Percentiles rank a stretch among this genome's conserved stretches.
phyloP scores from a whole-genome alignment of 2,888 invertebrate genomes.

The Amorpha juglandis region DNA sequence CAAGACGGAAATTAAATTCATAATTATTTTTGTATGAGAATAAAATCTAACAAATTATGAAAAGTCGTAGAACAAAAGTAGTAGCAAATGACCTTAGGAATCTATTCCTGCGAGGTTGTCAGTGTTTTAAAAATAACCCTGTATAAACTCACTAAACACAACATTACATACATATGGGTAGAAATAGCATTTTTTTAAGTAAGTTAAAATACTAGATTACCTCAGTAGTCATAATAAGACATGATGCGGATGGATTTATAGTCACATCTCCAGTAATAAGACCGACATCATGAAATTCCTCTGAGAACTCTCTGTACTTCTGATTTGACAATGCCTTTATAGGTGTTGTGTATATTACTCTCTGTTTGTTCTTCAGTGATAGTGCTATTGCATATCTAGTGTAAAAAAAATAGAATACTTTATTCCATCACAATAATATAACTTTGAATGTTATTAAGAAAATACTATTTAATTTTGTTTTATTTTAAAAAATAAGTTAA shows the following conservation, averaged over 20 bases:
- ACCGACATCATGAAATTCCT: conserved; percentile 99
- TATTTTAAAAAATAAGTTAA: neutral
- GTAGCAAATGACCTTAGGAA: too few relatives aligned
- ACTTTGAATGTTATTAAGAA: too few relatives aligned
- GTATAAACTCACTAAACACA: too few relatives aligned
- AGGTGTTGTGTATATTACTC: conserved; percentile 99
- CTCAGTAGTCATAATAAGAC: conserved; percentile 99
- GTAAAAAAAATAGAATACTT: conserved; percentile 20
- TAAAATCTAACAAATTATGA: too few relatives aligned
- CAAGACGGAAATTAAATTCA: too few relatives aligned
- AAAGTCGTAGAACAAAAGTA: too few relatives aligned
- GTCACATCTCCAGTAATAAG: conserved; percentile 99
- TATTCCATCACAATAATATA: too few relatives aligned
- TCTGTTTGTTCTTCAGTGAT: conserved; percentile 96
- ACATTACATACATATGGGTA: too few relatives aligned
- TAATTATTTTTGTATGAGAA: too few relatives aligned
- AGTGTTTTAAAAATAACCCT: too few relatives aligned
- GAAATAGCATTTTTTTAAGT: too few relatives aligned
- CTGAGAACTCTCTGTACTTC: conserved; percentile 98
- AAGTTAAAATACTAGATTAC: conserved; percentile 68
- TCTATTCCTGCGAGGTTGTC: too few relatives aligned
- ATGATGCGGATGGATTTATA: conserved; percentile 98
- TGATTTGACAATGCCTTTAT: conserved; percentile 99
- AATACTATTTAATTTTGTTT: neutral
- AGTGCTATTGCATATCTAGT: conserved; percentile 96